Base-by-base conservation (phyloP, 2,113 vertebrate species). In the Asarcornis scutulata region DNA sequence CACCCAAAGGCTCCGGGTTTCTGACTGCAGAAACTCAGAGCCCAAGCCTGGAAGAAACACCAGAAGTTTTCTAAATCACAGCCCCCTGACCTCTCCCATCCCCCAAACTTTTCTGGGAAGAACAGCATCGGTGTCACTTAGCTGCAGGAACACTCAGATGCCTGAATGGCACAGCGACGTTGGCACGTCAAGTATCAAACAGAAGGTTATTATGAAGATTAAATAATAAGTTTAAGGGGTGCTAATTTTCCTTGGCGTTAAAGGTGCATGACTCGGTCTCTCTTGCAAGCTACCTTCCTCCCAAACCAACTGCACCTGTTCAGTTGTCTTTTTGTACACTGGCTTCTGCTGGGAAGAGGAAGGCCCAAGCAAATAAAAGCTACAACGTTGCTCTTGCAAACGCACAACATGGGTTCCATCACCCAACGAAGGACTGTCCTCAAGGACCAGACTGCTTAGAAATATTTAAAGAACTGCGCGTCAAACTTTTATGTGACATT, bases 351-450 rank as follows among this genome's bases (percentile, higher is more conserved):
- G 46, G 31, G 77, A 20, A 88, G 52, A 74, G n/a, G 22, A 90
- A 88, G 60, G 67, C 76, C 83, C 67, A 42, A 86, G 68, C 68
- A 88, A 88, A 86, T 74, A 91, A 94, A 89, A 94, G 75, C 79
- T 86, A 62, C 75, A 91, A 8, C 46, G 73, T 59, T 46, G 63
- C 59, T 71, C 75, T 67, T 76, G 48, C 75, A 66, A 83, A 83
- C 34, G 29, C 66, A 66, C 62, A 2, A 0, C 23, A 22, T n/a
- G 36, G 71, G 55, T 4, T 73, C 75, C 79, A 66, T 73, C 63
- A 46, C 55, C 53, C 44, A 8, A n/a, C 68, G 69, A 55, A 83
- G 82, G 50, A 69, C 22, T 58, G 85, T 69, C 73, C 78, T 66
- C 4, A 1, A 79, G 71, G 80, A 26, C 69, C 5, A 6, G 48